Evolutionary conservation across 1,140 invertebrate genomes (phyloP), one percentile per base, ranked within the genome.

Genomic region (Telenomus remus): DNA sequence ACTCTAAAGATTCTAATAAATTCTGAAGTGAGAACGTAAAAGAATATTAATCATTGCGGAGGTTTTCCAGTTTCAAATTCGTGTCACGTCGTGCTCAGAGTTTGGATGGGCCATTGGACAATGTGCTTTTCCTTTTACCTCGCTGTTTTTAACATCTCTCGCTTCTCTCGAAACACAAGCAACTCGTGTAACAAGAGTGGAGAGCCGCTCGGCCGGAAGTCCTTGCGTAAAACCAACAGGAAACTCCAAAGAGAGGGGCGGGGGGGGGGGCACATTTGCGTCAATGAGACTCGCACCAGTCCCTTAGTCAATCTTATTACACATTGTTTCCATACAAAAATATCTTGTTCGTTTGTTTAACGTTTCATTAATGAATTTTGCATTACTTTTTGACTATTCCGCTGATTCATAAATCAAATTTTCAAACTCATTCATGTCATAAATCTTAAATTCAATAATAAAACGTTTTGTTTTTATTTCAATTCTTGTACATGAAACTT

Each of bases 191-290:
- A 78, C 65, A 78, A 74, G 70, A 78, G 76, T 65, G 69, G 76
- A 74, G 64, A 59, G 68, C 54, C 60, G 65, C 49, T 71, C 71
- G 66, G 49, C 66, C 76, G 76, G 76, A 78, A 78, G 76, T 74
- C 66, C 76, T 78, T 78, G 76, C 76, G 76, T 71, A 78, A 78
- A 78, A 75, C 66, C 59, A 65, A 75, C 76, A 78, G 76, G 76
- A 74, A 78, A 75, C 70, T 63, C 65, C 49, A 48, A 47, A 50
- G 61, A 33, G 13, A 54, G 56, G 61, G 60, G 13, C 51, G 14
- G 14, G n/a, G 12, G 63, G 57, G 44, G 44, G 42, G 60, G 37
- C 14, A 51, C 64, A 49, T 55, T 64, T 66, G 65, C 76, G 61
- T 74, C 65, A 78, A 78, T 74, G 70, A 57, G 51, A 78, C 57